phyloP scores from a whole-genome alignment of 2,888 invertebrate species.

The Orthosia incerta region DNA sequence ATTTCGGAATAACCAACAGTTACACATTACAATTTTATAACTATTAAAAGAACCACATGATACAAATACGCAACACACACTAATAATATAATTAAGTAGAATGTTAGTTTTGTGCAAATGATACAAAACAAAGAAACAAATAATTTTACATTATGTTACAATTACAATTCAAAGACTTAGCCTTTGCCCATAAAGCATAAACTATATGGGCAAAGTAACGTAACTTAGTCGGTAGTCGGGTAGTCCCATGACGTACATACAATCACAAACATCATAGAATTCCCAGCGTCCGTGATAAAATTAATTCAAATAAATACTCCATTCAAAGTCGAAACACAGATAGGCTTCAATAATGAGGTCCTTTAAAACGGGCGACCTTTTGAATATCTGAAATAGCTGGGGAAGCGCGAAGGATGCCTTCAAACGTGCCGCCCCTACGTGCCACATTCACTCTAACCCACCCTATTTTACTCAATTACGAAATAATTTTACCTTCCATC shows the following conservation, averaged over 20 bases:
- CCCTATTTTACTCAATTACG: conserved; percentile 73
- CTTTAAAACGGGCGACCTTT: conserved; percentile 79
- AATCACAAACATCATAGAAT: conserved; percentile 12
- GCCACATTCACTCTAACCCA: conserved; percentile 71
- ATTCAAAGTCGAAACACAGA: conserved; percentile 70
- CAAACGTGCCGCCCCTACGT: conserved; percentile 71
- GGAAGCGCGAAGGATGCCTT: conserved; percentile 68
- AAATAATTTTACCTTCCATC: conserved; percentile 71
- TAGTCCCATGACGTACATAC: background rate
- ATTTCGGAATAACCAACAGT: too few relatives aligned
- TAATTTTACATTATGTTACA: too few relatives aligned
- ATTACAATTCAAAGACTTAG: too few relatives aligned
- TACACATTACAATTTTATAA: too few relatives aligned
- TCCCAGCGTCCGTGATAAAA: conserved; percentile 33
- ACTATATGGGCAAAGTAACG: background rate
- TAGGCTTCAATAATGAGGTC: conserved; percentile 70
- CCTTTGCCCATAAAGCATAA: too few relatives aligned
- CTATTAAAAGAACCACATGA: too few relatives aligned
- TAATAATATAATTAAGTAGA: too few relatives aligned
- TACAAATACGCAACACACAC: too few relatives aligned
- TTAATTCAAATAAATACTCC: conserved; percentile 65
- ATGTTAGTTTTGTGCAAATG: too few relatives aligned
- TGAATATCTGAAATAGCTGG: conserved; percentile 81
- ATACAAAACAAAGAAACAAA: too few relatives aligned
- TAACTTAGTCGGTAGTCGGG: background rate